Evolutionary conservation across 2,888 invertebrate genomes (phyloP), one percentile per base, ranked within the genome.

Genomic region (Phortica magna): DNA sequence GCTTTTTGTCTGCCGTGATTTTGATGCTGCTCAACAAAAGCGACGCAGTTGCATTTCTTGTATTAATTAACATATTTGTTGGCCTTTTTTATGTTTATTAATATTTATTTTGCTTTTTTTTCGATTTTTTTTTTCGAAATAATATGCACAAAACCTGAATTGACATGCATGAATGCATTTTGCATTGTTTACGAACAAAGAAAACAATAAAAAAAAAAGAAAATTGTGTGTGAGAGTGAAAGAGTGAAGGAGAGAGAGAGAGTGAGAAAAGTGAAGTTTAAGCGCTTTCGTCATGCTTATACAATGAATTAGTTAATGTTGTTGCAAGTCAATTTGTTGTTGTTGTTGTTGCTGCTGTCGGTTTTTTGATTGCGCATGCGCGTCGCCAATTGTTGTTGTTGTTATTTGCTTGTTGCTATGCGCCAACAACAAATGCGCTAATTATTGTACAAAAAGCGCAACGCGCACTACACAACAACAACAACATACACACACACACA

Each of bases 211-310:
- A 10, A 64, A 64, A n/a, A 31, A 64, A 1, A 12, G 2, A 64
- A 64, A 64, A 19, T 6, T 17, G n/a, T 39, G 22, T 1, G 39
- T 2, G 17, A 14, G 14, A 68, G 2, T 1, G 14, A 68, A 14
- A 31, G 31, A 22, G 10, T 4, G 68, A 43, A 41, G 14, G 12
- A 42, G 17, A 68, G 22, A 0, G 31, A 3, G 0, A 68, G 39
- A 68, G 42, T 42, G 39, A 31, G 10, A 64, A 31, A 31, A 31
- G 31, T 12, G 31, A 3, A 39, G 10, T 65, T 65, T 1, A 39
- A 65, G 0, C 65, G 74, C 78, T 82, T 83, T 84, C 87, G 86
- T 85, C 84, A 87, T 81, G 86, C 82, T 88, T 84, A 83, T 80
- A 82, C 77, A 85, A 80, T 82, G 64, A 22, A 48, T 61, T 74